phyloP scores from a whole-genome alignment of 2,797 vertebrate genomes.

The Enteromius unitaeniatus region DNA sequence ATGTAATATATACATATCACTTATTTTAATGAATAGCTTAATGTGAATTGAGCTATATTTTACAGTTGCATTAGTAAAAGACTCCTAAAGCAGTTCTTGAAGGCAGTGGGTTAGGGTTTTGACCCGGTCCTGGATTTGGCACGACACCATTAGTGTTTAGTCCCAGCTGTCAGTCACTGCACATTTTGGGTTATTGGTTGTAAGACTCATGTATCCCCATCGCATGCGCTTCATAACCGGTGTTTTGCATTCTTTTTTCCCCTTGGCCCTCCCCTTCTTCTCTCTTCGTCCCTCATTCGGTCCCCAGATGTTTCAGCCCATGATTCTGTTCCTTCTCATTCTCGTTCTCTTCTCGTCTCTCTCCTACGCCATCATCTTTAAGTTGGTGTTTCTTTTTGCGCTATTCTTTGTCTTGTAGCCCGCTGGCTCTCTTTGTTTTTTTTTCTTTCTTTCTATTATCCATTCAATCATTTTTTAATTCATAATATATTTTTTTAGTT shows the following conservation, averaged over 20 bases:
- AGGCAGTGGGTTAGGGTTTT: background rate
- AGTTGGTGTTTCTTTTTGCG: conserved; percentile 90
- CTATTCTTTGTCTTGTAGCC: conserved; percentile 92
- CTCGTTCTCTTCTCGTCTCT: conserved; percentile 90
- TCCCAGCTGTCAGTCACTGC: conserved; percentile 42
- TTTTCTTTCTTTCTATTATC: conserved; percentile 44
- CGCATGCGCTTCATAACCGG: conserved; percentile 96
- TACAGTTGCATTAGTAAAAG: background rate
- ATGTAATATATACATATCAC: too few species aligned
- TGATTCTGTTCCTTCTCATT: conserved; percentile 90
- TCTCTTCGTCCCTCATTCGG: conserved; percentile 77
- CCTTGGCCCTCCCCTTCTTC: conserved; percentile 46
- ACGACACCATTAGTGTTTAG: conserved; percentile 61
- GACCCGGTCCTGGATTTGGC: conserved; percentile 61
- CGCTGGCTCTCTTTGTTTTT: conserved; percentile 62
- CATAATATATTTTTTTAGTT: conserved; percentile 46
- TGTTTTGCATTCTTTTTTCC: conserved; percentile 90
- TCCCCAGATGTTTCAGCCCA: conserved; percentile 90
- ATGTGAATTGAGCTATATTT: background rate
- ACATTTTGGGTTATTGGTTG: conserved; percentile 81
- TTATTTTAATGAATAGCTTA: background rate
- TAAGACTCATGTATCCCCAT: conserved; percentile 91
- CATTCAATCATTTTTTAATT: conserved; percentile 69
- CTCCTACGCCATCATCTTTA: conserved; percentile 89
- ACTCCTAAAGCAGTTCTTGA: background rate